Base-by-base conservation (phyloP, 2,797 vertebrate genomes). In the Tenualosa ilisha region DNA sequence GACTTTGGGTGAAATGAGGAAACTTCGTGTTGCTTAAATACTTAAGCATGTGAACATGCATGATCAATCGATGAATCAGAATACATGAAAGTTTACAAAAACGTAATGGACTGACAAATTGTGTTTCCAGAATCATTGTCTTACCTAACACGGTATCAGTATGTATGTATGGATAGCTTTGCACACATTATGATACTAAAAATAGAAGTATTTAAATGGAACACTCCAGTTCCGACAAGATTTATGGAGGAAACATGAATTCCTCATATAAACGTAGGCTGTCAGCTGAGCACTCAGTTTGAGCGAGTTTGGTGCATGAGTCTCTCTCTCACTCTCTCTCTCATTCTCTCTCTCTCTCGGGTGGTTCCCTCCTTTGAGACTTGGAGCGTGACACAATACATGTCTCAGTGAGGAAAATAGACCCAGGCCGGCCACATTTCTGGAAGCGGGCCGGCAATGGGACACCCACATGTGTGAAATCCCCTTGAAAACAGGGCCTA, bases 361-460 rank as follows among this genome's bases (percentile, higher is more conserved):
- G 50, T 85, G 81, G 82, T 85, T 85, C 82, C 81, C 81, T 68
- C 61, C 72, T 91, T 31, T 92, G 89, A 89, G 89, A 93, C 89
- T 91, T 93, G 89, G 91, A 87, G 90, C 90, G 86, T 92, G 92
- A 92, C 91, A 88, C 91, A 84, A 46, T 89, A 90, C 5, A 31
- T 75, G 68, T 75, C 68, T 75, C 68, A 37, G 12, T 75, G 9
- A 31, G 65, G 31, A 75, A 75, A 40, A 75, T 40, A 37, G 37
- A 37, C 31, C 31, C 37, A 81, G 87, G 89, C 89, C 91, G 91
- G 82, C 46, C 84, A 88, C 88, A 86, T 87, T 90, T 81, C 85
- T 86, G 86, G 84, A 90, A 86, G 51, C 89, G 91, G 87, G 88
- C 89, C 90, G 91, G 89, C 90, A 87, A 91, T 90, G 88, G 88